Conservation (phyloP, 2,797 vertebrate genomes). For the Petrocephalus sullivani region DNA sequence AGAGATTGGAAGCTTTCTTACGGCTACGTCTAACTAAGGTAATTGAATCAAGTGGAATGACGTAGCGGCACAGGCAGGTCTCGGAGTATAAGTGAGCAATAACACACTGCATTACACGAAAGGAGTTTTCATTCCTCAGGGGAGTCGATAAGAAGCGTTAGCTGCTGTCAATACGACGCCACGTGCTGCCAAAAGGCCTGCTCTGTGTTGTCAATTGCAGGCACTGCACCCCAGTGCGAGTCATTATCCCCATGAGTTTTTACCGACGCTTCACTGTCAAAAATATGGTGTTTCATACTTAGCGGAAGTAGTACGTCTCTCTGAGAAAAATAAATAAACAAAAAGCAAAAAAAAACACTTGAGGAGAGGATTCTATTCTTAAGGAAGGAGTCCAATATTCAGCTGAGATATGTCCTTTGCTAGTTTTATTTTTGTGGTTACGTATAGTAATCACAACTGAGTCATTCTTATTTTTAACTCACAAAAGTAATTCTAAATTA, state of each 20-base stretch:
- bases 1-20: slow-evolving; percentile 9
- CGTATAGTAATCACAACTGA: background rate
- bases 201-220: slow-evolving; percentile 11
- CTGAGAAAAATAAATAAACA: background rate
- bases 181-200: slow-evolving; percentile 4
- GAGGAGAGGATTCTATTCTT: background rate
- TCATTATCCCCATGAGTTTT: slow-evolving; percentile 3
- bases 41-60: slow-evolving; percentile 15
- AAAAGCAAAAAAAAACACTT: background rate
- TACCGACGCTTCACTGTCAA: background rate
- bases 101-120: slow-evolving; percentile 13
- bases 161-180: slow-evolving; percentile 10
- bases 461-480: background rate
- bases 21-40: slow-evolving; percentile 1
- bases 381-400: background rate
- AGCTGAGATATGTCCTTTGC: background rate
- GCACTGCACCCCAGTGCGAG: background rate
- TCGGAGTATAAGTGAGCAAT: slow-evolving; percentile 4
- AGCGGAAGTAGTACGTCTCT: background rate
- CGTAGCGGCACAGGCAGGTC: background rate
- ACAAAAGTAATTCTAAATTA: background rate
- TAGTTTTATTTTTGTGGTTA: background rate
- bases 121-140: background rate
- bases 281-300: background rate
- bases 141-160: background rate